phyloP scores from a whole-genome alignment of 2,113 vertebrate genomes.

The Apteryx mantelli region DNA sequence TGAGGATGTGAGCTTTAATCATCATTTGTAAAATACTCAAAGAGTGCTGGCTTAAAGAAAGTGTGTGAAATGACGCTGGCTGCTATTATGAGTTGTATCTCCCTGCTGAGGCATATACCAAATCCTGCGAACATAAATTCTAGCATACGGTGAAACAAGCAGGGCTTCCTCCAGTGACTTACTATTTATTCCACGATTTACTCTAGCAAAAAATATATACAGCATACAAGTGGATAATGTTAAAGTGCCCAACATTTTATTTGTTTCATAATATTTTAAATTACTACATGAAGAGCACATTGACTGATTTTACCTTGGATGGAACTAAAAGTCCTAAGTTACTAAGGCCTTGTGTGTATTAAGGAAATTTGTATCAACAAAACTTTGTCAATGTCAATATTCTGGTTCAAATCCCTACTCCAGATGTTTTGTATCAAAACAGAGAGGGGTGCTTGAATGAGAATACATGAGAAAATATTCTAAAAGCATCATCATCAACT shows the following conservation, averaged over 20 bases:
- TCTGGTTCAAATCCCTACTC: neutral
- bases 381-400: neutral
- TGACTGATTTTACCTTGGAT: neutral
- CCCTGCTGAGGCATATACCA: neutral
- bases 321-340: neutral
- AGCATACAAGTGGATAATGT: neutral
- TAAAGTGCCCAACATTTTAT: fast-evolving
- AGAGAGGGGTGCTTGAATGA: neutral
- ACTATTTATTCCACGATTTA: neutral
- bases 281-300: neutral
- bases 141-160: neutral
- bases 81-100: neutral
- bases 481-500: neutral
- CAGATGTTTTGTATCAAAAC: neutral
- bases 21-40: neutral
- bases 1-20: neutral
- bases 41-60: neutral
- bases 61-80: neutral
- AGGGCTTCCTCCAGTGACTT: neutral
- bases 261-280: neutral
- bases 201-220: neutral
- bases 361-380: neutral
- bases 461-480: neutral
- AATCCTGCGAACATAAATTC: neutral
- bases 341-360: neutral